phyloP scores from a whole-genome alignment of 2,113 vertebrate genomes.

The Theristicus caerulescens region DNA sequence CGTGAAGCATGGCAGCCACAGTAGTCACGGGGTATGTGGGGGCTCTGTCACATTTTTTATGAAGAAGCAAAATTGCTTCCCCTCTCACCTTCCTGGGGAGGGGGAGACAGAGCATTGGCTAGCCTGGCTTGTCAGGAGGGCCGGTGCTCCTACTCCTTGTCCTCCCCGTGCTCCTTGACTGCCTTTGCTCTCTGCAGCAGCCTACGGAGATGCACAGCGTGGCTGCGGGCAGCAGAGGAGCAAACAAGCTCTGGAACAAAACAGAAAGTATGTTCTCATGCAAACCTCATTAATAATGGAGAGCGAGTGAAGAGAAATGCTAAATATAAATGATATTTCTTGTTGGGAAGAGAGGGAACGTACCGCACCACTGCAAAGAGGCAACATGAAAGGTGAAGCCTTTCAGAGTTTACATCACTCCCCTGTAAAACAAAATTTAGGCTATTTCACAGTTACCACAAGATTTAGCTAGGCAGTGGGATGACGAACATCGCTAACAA shows the following conservation, averaged over 20 bases:
- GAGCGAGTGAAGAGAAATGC: not conserved
- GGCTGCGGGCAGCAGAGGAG: not conserved
- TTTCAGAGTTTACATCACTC: not conserved
- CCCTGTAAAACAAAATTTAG: not conserved
- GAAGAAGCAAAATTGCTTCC: not conserved
- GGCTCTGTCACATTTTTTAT: not conserved
- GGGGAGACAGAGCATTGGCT: not conserved
- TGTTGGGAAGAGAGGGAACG: not conserved
- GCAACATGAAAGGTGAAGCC: not conserved
- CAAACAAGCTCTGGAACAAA: slow-evolving; percentile 24
- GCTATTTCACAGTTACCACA: not conserved
- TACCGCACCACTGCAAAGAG: not conserved
- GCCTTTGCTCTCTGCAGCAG: not conserved
- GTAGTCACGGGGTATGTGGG: not conserved
- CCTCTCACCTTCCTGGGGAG: not conserved
- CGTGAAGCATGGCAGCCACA: not conserved
- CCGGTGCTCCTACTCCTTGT: not conserved
- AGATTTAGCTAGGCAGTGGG: not conserved
- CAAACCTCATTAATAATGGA: slow-evolving; percentile 47
- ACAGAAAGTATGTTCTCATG: not conserved
- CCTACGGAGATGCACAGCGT: accelerated
- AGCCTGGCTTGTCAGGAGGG: not conserved
- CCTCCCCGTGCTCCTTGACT: not conserved
- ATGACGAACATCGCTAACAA: not conserved
- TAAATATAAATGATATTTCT: not conserved